These are phyloP conservation scores for Adelosebastes latens DNA, from an alignment of 2,797 vertebrate genomes.

Conservation along the genomic window DNA sequence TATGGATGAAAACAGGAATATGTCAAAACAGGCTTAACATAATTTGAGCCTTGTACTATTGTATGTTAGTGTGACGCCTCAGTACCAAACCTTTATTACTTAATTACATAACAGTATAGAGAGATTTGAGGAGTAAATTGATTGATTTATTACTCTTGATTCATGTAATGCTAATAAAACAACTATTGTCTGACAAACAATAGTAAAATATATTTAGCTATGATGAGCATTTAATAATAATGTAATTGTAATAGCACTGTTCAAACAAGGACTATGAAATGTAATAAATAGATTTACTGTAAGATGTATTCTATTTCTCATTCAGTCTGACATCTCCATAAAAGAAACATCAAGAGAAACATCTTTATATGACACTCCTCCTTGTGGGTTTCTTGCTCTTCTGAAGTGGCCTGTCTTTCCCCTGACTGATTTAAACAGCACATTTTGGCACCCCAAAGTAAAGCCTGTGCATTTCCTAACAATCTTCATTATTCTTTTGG, in stretches of 20 bases:
- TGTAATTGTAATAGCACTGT: background rate
- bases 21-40: background rate
- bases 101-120: background rate
- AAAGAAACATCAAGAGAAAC: background rate
- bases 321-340: background rate
- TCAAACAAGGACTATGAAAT: background rate
- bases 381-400: constrained; percentile 13
- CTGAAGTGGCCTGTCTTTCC: background rate
- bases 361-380: background rate
- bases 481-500: constrained; percentile 2
- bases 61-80: background rate
- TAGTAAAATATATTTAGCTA: background rate
- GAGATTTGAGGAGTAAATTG: background rate
- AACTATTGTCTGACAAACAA: background rate
- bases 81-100: background rate
- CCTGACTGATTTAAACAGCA: background rate
- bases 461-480: background rate
- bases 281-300: background rate
- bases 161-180: background rate
- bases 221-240: background rate
- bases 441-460: background rate
- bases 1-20: constrained; percentile 7
- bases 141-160: background rate
- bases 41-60: background rate
- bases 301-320: background rate